phyloP scores from a whole-genome alignment of 2,797 vertebrate genomes.

The Oreochromis mossambicus region DNA sequence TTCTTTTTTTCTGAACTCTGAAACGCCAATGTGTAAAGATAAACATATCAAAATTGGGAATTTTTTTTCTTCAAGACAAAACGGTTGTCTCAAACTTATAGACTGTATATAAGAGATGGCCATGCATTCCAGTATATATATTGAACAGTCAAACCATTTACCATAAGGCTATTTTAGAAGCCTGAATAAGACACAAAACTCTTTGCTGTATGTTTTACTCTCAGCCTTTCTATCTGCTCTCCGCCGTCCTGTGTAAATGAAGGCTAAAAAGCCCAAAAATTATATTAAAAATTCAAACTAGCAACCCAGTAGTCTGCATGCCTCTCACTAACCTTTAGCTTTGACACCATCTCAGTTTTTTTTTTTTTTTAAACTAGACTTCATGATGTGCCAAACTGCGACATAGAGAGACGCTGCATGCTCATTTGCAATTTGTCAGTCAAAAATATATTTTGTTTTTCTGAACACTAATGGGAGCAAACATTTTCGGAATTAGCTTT shows the following conservation, averaged over 20 bases:
- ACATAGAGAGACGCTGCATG: background rate
- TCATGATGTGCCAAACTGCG: background rate
- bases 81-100: background rate
- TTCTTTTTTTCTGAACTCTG: background rate
- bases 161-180: background rate
- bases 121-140: background rate
- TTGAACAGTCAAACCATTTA: background rate
- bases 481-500: background rate
- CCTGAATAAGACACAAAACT: background rate
- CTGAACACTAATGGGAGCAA: background rate
- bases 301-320: fast-evolving
- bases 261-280: background rate
- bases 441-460: background rate
- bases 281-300: background rate
- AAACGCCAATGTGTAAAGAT: background rate
- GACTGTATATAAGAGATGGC: background rate
- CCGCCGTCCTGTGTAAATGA: background rate
- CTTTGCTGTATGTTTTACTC: background rate
- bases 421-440: background rate
- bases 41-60: background rate
- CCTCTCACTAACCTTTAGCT: background rate
- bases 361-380: background rate
- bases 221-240: background rate
- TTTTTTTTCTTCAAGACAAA: background rate
- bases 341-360: background rate